Conservation (phyloP, 2,888 invertebrate genomes). For the Eudemis profundana region DNA sequence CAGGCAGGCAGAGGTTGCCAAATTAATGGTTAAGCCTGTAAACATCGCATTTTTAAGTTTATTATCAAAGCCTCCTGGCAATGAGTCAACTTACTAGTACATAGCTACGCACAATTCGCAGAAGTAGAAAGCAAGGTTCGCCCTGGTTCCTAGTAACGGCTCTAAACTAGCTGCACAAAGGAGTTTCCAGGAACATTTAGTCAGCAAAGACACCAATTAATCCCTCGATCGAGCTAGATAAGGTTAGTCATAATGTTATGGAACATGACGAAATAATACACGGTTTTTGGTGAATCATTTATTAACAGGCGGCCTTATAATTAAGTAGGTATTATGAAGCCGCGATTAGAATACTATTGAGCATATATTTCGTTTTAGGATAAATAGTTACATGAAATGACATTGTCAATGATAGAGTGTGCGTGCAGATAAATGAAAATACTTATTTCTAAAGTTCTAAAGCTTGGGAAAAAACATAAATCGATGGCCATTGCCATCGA, state of each 20-base stretch:
- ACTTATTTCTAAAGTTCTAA: no score
- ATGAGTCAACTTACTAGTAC: neutral
- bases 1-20: no score
- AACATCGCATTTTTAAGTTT: no score
- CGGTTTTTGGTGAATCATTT: constrained; percentile 31
- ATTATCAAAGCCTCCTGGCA: neutral
- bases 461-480: no score
- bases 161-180: neutral
- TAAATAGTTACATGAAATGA: no score
- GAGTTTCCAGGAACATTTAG: constrained; percentile 3
- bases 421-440: no score
- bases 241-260: constrained; percentile 17
- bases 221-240: constrained; percentile 1
- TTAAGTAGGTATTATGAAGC: no score
- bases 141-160: neutral
- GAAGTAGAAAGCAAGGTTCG: constrained; percentile 5
- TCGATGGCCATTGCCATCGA: no score
- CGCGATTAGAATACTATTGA: neutral
- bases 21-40: no score
- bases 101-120: constrained; percentile 3
- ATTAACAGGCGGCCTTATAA: constrained; percentile 24
- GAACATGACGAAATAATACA: neutral
- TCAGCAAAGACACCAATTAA: neutral
- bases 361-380: no score
- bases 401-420: no score